A percentile compares a stretch with the other conserved stretches of the same genome.
These are phyloP conservation scores for Orius insidiosus DNA, from an alignment of 1,140 invertebrate genomes.

Conservation along the genomic window DNA sequence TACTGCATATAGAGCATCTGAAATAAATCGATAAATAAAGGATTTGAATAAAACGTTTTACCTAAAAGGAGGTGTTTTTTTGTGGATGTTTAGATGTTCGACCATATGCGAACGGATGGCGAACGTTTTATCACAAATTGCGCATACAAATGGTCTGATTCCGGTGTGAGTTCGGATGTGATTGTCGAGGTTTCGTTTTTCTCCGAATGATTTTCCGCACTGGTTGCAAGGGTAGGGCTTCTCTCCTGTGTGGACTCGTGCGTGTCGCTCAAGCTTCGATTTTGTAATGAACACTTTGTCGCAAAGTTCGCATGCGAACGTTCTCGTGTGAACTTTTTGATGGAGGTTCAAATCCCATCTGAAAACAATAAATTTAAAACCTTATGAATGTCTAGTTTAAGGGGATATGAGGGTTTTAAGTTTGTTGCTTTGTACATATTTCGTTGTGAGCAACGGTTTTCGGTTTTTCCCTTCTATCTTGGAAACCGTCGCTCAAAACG, in stretches of 20 bases:
- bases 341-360: constrained; percentile 28
- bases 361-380: no score
- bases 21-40: neutral
- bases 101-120: constrained; percentile 14
- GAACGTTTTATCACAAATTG: constrained; percentile 28
- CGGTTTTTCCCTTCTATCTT: no score
- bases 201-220: constrained; percentile 32
- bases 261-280: constrained; percentile 17
- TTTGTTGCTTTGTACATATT: no score
- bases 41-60: neutral
- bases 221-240: constrained; percentile 31
- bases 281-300: constrained; percentile 18
- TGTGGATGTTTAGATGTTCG: constrained; percentile 16
- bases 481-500: no score
- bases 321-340: constrained; percentile 32
- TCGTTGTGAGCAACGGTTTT: no score
- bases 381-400: no score
- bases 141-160: constrained; percentile 27
- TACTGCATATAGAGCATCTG: constrained; percentile 13
- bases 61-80: constrained; percentile 8
- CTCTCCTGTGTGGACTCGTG: constrained; percentile 24
- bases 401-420: no score
- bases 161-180: constrained; percentile 28
- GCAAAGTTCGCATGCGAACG: constrained; percentile 18
- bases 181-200: constrained; percentile 31